Conservation (phyloP, 2,113 vertebrate genomes). For the Lophius piscatorius region DNA sequence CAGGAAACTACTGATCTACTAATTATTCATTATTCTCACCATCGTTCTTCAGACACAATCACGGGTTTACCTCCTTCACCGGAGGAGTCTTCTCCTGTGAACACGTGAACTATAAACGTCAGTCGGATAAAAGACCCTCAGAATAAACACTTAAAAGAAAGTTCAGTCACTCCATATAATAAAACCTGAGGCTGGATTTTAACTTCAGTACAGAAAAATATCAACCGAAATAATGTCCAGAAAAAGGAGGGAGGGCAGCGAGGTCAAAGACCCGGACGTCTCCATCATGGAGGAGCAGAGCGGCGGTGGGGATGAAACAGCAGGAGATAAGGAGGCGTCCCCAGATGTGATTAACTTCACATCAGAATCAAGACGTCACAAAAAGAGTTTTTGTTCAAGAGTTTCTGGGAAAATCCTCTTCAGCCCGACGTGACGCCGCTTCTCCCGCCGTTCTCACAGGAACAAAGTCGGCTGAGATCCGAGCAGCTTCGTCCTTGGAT, state of each 20-base stretch:
- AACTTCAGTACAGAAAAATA: slow-evolving; percentile 61
- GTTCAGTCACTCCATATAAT: too few relatives aligned
- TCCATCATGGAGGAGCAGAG: slow-evolving; percentile 62
- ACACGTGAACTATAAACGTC: too few relatives aligned
- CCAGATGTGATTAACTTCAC: slow-evolving; percentile 52
- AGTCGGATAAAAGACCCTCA: too few relatives aligned
- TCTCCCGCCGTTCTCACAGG: slow-evolving; percentile 37
- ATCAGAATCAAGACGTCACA: slow-evolving; percentile 57
- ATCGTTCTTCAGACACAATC: too few relatives aligned
- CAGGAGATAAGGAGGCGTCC: slow-evolving; percentile 26
- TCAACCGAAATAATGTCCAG: too few relatives aligned
- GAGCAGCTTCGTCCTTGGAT: slow-evolving; percentile 34
- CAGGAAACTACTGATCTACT: too few relatives aligned
- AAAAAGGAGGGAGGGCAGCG: slow-evolving; percentile 48
- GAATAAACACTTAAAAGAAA: too few relatives aligned
- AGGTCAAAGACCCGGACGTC: slow-evolving; percentile 67
- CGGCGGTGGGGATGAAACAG: slow-evolving; percentile 61
- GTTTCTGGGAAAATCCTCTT: slow-evolving; percentile 35
- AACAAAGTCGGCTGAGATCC: slow-evolving; percentile 41
- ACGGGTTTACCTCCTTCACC: too few relatives aligned
- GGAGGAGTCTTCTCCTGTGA: too few relatives aligned
- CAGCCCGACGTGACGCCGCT: slow-evolving; percentile 37
- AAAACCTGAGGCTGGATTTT: too few relatives aligned
- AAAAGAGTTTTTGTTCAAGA: slow-evolving; percentile 48
- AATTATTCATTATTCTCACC: too few relatives aligned